Base-by-base conservation (phyloP, 2,113 vertebrate species). In the Hipposideros armiger region DNA sequence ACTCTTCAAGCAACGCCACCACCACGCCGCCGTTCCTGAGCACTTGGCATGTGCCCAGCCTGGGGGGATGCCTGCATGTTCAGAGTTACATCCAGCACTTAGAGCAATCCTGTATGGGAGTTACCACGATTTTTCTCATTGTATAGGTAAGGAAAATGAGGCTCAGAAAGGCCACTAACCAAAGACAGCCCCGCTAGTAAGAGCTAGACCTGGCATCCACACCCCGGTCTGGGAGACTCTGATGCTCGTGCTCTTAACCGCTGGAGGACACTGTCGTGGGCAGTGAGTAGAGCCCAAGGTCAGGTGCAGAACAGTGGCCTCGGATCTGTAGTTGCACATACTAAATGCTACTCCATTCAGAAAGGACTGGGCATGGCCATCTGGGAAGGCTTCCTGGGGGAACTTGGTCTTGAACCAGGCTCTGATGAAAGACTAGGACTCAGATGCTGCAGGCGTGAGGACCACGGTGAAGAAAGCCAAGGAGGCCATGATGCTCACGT, bases 1-100 rank as follows among this genome's bases (percentile, higher is more conserved):
- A 19, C 62, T 82, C 20, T 54, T 4, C 1, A 1, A 14, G 20
- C 82, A 11, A 42, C 0, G 0, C 56, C 47, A 0, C 5, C 2
- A 2, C 56, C 30, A 64, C 20, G 22, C 24, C 45, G 7, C 5
- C 0, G 0, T 16, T 14, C 56, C 50, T 11, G 66, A 36, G 14
- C 0, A 1, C 20, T 2, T 50, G 32, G 28, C 52, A 28, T 24
- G 30, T 16, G 28, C 66, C 56, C n/a, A 1, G 11, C 30, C 47
- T 7, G 5, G 52, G 11, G 3, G 3, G 88, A 15, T 13, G 11
- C 32, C 50, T 74, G 26, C 62, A 0, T 47, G 62, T 9, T 28
- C n/a, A 0, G 26, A 2, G 7, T 81, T 67, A 76, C 45, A 69
- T 13, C 88, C 45, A 14, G 54, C 22, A 15, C 4, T 28, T 64